phyloP scores from a whole-genome alignment of 1,140 invertebrate genomes.

The Hyles euphorbiae region DNA sequence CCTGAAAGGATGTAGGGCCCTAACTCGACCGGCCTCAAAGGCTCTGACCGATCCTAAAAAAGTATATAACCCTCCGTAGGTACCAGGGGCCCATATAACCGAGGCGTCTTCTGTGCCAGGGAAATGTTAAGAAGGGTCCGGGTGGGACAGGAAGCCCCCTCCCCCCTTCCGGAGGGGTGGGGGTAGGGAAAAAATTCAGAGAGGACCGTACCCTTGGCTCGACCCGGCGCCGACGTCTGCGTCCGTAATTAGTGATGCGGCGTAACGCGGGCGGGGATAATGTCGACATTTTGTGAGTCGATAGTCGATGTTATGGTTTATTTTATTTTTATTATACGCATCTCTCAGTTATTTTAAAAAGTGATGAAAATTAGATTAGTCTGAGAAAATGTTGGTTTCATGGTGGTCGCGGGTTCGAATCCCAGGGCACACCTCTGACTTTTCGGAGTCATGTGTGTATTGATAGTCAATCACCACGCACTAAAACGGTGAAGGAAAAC shows the following conservation, averaged over 20 bases:
- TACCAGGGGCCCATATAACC: constrained; percentile 66
- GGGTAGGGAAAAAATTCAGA: constrained; percentile 68
- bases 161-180: constrained; percentile 55
- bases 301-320: constrained; percentile 10
- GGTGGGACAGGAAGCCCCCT: constrained; percentile 49
- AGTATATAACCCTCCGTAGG: constrained; percentile 65
- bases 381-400: too few species aligned
- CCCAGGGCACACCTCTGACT: too few species aligned
- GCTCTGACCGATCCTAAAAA: constrained; percentile 68
- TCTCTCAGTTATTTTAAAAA: too few species aligned
- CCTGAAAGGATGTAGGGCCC: constrained; percentile 63
- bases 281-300: constrained; percentile 41
- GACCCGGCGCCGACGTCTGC: constrained; percentile 65
- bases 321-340: background rate
- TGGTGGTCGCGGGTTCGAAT: too few species aligned
- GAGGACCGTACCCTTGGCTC: constrained; percentile 64
- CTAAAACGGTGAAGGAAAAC: too few species aligned
- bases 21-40: constrained; percentile 57
- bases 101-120: constrained; percentile 67
- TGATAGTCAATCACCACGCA: too few species aligned
- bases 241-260: constrained; percentile 68
- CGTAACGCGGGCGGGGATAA: constrained; percentile 29
- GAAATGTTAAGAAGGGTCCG: constrained; percentile 72
- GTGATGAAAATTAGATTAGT: too few species aligned
- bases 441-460: too few species aligned